Evolutionary conservation across 2,113 vertebrate species (phyloP).

Genomic region (Poeciliopsis retropinna): DNA sequence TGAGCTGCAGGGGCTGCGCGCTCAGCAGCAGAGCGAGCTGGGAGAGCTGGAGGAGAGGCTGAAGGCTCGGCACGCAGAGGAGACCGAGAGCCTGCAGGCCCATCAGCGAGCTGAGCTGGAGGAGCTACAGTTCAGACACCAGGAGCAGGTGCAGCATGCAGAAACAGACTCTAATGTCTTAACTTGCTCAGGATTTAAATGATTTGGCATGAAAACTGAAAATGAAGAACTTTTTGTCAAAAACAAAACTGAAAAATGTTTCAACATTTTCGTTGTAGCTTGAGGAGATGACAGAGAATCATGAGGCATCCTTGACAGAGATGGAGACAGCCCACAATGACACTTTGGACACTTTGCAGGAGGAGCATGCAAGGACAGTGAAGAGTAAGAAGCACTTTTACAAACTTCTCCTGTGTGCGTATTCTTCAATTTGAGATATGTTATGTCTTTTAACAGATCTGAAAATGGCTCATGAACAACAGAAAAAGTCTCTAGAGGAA

Average conservation of each 20-base stretch:
- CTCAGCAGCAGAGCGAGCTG: slow-evolving; percentile 86
- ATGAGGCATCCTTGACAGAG: slow-evolving; percentile 83
- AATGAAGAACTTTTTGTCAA: too few relatives aligned
- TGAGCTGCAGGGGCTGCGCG: slow-evolving; percentile 81
- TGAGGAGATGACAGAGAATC: slow-evolving; percentile 85
- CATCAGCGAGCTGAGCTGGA: slow-evolving; percentile 71
- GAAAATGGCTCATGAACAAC: slow-evolving; percentile 87
- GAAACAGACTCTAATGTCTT: background rate
- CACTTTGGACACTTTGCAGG: slow-evolving; percentile 84
- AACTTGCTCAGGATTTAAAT: background rate
- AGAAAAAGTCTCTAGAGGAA: slow-evolving; percentile 90
- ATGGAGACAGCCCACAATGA: slow-evolving; percentile 84
- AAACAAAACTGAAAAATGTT: background rate
- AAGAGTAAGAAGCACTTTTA: slow-evolving; percentile 80
- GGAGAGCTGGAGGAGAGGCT: slow-evolving; percentile 83
- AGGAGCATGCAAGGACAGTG: slow-evolving; percentile 87
- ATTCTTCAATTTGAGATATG: background rate
- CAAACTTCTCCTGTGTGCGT: background rate
- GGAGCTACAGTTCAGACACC: slow-evolving; percentile 69
- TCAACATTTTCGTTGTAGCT: slow-evolving; percentile 75
- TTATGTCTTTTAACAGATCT: slow-evolving; percentile 81
- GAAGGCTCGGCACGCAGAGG: slow-evolving; percentile 73
- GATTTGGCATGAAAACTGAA: background rate
- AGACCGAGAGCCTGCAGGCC: slow-evolving; percentile 78
- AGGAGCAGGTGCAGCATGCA: slow-evolving; percentile 70